phyloP scores from a whole-genome alignment of 1,140 invertebrate species.

The Dendrolimus kikuchii region DNA sequence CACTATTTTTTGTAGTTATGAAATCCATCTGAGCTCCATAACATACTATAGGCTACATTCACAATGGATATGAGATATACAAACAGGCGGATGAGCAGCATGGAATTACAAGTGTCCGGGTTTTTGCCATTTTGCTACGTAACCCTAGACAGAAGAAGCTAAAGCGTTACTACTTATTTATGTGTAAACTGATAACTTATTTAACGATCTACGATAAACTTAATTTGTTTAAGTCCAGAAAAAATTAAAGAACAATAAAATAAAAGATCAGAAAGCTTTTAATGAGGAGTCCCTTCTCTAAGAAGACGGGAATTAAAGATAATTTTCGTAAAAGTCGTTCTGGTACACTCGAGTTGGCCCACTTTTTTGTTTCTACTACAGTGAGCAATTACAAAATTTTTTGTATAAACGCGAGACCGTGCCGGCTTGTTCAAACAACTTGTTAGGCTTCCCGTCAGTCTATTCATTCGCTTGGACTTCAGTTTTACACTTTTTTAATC shows the following conservation, averaged over 20 bases:
- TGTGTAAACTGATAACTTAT: too few species aligned
- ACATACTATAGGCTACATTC: too few species aligned
- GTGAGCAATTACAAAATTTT: conserved; percentile 27
- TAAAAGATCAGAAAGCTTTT: background rate
- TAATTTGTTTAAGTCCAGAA: background rate
- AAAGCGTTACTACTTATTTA: too few species aligned
- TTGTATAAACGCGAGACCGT: conserved; percentile 11
- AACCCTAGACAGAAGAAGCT: too few species aligned
- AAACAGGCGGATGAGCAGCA: too few species aligned
- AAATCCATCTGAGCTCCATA: too few species aligned
- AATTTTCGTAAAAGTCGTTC: conserved; percentile 13
- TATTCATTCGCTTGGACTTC: background rate
- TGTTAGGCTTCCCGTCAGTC: background rate
- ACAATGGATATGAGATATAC: too few species aligned
- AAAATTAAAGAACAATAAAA: background rate
- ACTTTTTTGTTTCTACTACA: conserved; percentile 25
- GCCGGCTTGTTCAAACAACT: conserved; percentile 21
- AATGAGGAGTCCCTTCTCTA: background rate
- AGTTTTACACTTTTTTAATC: too few species aligned
- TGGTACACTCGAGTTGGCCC: conserved; percentile 12
- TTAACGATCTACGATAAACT: too few species aligned
- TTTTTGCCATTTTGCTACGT: too few species aligned
- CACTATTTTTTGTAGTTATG: too few species aligned
- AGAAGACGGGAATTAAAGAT: conserved; percentile 3
- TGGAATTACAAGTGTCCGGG: too few species aligned